Evolutionary conservation across 1,140 invertebrate species (phyloP), one percentile per base, ranked within the genome.

Genomic region (Nymphalis io): DNA sequence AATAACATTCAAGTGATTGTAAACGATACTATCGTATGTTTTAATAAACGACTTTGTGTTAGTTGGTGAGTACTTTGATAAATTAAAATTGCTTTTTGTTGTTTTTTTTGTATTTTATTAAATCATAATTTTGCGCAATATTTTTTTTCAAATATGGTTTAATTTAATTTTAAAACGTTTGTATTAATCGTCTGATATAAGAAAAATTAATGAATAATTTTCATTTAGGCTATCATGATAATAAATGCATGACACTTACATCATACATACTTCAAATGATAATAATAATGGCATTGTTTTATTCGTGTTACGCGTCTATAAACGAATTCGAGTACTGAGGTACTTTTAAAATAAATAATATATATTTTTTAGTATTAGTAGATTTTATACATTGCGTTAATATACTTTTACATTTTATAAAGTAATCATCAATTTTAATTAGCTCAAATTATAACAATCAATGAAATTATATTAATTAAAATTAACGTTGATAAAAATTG

Each of bases 61-160:
- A 23, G 38, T 42, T 38, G 48, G 62, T 65, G 42, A 65, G 62
- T 65, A 65, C 48, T 21, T 33, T 51, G 16, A 63, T 16, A 40
- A 33, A 33, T 33, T 8, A 46, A 62, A 33, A 62, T 44, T 51
- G 46, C 18, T 51, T 8, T 33, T 46, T 46, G 42, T 46, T 46
- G n/a, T 51, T 51, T 51, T 51, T 46, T 20, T 20, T 20, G 46
- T 8, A 20, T 51, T 3, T 16, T 51, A 51, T 20, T 11, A 51
- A 51, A 20, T 20, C 12, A 51, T 33, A 33, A 33, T 5, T 33
- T 33, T 33, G 27, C 27, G 27, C 3, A n/a, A n/a, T n/a, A 33
- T 33, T 33, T 27, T 27, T 23, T 33, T 33, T 33, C 10, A 33
- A 8, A 33, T 33, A 3, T 33, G 5, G 27, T 33, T 33, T n/a